Percentiles rank a stretch among this genome's conserved stretches.
These are phyloP conservation scores for Clivina fossor DNA, from an alignment of 2,888 invertebrate species.

Conservation along the genomic window DNA sequence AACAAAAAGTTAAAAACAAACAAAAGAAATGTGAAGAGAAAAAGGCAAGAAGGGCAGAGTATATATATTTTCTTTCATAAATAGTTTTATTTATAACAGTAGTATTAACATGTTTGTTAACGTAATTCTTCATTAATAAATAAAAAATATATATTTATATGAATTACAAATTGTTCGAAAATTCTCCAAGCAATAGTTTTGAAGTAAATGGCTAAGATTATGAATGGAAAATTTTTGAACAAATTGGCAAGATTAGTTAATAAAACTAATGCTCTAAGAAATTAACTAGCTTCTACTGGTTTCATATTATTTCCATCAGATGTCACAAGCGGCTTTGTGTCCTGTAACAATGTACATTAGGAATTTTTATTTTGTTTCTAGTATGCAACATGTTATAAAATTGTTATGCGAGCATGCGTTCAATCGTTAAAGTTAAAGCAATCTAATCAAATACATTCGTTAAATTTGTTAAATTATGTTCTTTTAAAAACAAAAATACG, in stretches of 20 bases:
- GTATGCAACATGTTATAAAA: too few species aligned
- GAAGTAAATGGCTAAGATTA: neutral
- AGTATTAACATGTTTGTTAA: slow-evolving; percentile 5
- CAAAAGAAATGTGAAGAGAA: too few species aligned
- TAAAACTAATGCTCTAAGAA: slow-evolving; percentile 9
- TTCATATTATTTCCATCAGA: slow-evolving; percentile 22
- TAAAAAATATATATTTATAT: slow-evolving; percentile 19
- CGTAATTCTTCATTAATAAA: neutral
- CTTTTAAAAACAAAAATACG: slow-evolving; percentile 10
- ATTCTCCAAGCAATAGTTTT: slow-evolving; percentile 1
- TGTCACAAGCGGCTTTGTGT: slow-evolving; percentile 27
- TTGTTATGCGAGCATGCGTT: too few species aligned
- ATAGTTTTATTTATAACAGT: slow-evolving; percentile 15
- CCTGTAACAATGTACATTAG: slow-evolving; percentile 30
- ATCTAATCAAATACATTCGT: too few species aligned
- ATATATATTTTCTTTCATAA: too few species aligned
- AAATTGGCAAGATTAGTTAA: slow-evolving; percentile 13
- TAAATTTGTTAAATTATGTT: too few species aligned
- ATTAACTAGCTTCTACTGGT: slow-evolving; percentile 28
- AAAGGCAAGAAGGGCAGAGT: too few species aligned
- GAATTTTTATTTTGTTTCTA: too few species aligned
- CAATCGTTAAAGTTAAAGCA: too few species aligned
- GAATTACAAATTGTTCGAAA: slow-evolving; percentile 8
- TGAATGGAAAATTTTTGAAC: slow-evolving; percentile 5
- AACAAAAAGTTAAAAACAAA: slow-evolving; percentile 7